Percentiles rank a stretch among this genome's conserved stretches.
Conservation (phyloP, 2,888 invertebrate genomes). For the Ochlodes sylvanus region DNA sequence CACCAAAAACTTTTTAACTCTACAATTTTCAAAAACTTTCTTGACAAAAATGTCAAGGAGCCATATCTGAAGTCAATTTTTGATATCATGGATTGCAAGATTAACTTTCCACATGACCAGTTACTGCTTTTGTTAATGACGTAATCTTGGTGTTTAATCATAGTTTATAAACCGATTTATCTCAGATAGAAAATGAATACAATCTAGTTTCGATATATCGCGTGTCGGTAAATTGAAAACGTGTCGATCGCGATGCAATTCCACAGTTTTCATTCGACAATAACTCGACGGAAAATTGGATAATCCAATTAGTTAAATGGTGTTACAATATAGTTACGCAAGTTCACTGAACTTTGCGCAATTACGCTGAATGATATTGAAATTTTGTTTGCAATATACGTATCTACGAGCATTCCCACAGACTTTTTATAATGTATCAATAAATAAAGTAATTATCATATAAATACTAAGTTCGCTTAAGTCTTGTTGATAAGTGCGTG, state of each 20-base stretch:
- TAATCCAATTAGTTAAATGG: slow-evolving; percentile 24
- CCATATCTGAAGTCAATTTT: too few relatives aligned
- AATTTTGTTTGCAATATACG: background rate
- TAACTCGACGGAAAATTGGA: slow-evolving; percentile 35
- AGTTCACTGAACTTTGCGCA: slow-evolving; percentile 28
- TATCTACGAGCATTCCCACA: background rate
- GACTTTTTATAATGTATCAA: background rate
- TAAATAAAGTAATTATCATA: slow-evolving; percentile 11
- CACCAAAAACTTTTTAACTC: too few relatives aligned
- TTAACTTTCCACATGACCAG: too few relatives aligned
- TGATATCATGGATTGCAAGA: too few relatives aligned
- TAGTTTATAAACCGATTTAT: background rate
- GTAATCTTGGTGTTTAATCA: background rate
- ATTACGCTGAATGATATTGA: slow-evolving; percentile 16
- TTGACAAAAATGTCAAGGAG: too few relatives aligned
- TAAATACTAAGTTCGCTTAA: background rate
- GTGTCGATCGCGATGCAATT: slow-evolving; percentile 25
- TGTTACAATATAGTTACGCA: slow-evolving; percentile 16
- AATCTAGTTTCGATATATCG: slow-evolving; percentile 22
- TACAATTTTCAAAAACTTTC: too few relatives aligned
- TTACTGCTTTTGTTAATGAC: too few relatives aligned
- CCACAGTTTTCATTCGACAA: slow-evolving; percentile 21
- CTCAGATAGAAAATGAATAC: slow-evolving; percentile 17
- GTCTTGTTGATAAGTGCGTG: background rate
- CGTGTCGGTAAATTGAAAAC: slow-evolving; percentile 32